Conservation (phyloP, 2,797 vertebrate genomes). For the Gymnopithys bicolor region DNA sequence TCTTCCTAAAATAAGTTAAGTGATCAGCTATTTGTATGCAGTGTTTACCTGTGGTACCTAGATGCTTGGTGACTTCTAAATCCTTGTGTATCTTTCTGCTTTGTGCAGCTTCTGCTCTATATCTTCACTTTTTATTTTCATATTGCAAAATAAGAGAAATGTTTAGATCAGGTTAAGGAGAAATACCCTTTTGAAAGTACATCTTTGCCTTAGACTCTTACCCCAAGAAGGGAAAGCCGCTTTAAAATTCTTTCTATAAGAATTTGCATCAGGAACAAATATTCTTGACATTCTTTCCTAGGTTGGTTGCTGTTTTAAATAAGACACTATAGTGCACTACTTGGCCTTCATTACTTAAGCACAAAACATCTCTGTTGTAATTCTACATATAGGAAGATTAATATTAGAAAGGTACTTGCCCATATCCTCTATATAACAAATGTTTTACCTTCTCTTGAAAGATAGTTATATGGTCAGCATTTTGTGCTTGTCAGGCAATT, state of each 20-base stretch:
- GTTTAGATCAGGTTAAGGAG: not conserved
- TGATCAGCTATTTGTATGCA: not conserved
- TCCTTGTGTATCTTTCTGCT: not conserved
- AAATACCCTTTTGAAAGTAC: not conserved
- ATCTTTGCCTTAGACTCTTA: not conserved
- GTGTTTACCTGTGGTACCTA: not conserved
- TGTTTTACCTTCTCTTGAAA: not conserved
- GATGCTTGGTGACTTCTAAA: not conserved
- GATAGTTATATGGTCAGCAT: not conserved
- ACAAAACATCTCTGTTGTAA: not conserved
- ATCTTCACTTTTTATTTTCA: not conserved
- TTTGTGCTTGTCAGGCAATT: not conserved
- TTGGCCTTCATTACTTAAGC: not conserved
- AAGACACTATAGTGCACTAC: not conserved
- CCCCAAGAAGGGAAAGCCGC: not conserved
- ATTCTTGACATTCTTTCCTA: not conserved
- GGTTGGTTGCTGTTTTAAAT: not conserved
- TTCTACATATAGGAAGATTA: not conserved
- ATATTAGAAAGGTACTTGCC: not conserved
- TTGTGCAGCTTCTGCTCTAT: not conserved
- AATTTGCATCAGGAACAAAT: not conserved
- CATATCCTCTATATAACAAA: not conserved
- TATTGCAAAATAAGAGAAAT: not conserved
- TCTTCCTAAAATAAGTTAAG: not conserved
- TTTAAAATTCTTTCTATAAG: not conserved